Base-by-base conservation (phyloP, 2,888 invertebrate species). In the Megaustenia siamemsis region DNA sequence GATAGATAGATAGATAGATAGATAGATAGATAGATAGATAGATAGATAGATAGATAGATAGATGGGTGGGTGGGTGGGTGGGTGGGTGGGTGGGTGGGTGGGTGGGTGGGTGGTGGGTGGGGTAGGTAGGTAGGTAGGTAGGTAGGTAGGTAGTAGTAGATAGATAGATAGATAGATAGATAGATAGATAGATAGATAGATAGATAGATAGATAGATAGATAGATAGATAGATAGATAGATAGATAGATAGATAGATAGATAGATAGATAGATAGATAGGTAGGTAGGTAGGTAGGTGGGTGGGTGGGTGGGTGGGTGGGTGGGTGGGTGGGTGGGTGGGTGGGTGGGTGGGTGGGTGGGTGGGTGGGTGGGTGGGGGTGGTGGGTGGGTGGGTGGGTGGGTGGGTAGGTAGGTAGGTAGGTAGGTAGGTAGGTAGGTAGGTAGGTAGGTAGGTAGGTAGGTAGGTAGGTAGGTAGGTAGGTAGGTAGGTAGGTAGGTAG, bases 1-100 rank as follows among this genome's bases (percentile, higher is more conserved):
- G 68, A 68, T 68, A 68, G 68, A 68, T 68, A 68, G 68, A 68
- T 38, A 68, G 68, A 68, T 68, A 68, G 68, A 68, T 68, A 68
- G 68, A 68, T 68, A 68, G 68, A 68, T 68, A 68, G 68, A 68
- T 68, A 68, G 68, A 68, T 68, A 68, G 68, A 68, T 68, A 68
- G 68, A 68, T 68, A 68, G 68, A 68, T 68, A 68, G 68, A 68
- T 68, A 68, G 68, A 68, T 68, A 68, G 68, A 68, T 68, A 68
- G 68, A 38, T 68, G 32, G 63, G 63, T 63, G 63, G 63, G 63
- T 63, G 63, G 63, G 63, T 63, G 63, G 63, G 63, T 63, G 63
- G 63, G 63, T 63, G 63, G 63, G 63, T 63, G 63, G 63, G 63
- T 63, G 63, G 63, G n/a, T n/a, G n/a, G n/a, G n/a, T n/a, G 63